A percentile compares a stretch with the other conserved stretches of the same genome.
phyloP scores from a whole-genome alignment of 2,113 vertebrate species.

The Xiphophorus hellerii region DNA sequence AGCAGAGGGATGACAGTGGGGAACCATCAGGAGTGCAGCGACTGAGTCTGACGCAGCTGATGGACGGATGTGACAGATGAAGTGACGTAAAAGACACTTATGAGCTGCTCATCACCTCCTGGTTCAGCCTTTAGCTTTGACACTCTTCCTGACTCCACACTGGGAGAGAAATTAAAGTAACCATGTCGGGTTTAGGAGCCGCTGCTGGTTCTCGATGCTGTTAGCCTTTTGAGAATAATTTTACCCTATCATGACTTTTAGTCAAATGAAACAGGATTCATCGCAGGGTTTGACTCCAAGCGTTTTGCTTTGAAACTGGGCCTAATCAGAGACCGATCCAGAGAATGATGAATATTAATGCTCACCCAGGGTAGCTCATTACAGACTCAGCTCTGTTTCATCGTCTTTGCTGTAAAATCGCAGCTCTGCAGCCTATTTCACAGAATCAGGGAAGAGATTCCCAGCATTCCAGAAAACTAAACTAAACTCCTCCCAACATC shows the following conservation, averaged over 20 bases:
- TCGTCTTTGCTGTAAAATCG: constrained; percentile 9
- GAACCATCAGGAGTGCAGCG: constrained; percentile 2
- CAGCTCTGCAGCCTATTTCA: neutral
- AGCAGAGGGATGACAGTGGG: constrained; percentile 15
- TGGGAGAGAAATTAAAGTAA: neutral
- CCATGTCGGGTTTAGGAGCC: neutral
- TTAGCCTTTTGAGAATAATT: constrained; percentile 1
- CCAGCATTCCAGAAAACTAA: constrained; percentile 18
- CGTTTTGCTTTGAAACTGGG: constrained; percentile 32
- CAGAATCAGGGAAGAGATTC: constrained; percentile 8
- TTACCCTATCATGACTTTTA: neutral
- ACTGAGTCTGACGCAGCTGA: constrained; percentile 28
- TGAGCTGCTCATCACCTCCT: constrained; percentile 26
- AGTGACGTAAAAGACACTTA: constrained; percentile 49
- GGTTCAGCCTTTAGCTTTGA: constrained; percentile 14
- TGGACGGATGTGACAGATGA: constrained; percentile 43
- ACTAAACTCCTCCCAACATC: constrained; percentile 32
- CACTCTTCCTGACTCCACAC: neutral
- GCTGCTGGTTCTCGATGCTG: neutral
- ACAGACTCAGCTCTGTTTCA: constrained; percentile 28
- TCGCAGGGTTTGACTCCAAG: constrained; percentile 48
- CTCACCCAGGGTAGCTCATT: constrained; percentile 7
- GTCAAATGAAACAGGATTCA: constrained; percentile 38
- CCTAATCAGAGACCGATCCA: constrained; percentile 29
- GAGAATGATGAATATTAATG: constrained; percentile 55